phyloP scores from a whole-genome alignment of 2,888 invertebrate species.

The Drosophila kuntzei region DNA sequence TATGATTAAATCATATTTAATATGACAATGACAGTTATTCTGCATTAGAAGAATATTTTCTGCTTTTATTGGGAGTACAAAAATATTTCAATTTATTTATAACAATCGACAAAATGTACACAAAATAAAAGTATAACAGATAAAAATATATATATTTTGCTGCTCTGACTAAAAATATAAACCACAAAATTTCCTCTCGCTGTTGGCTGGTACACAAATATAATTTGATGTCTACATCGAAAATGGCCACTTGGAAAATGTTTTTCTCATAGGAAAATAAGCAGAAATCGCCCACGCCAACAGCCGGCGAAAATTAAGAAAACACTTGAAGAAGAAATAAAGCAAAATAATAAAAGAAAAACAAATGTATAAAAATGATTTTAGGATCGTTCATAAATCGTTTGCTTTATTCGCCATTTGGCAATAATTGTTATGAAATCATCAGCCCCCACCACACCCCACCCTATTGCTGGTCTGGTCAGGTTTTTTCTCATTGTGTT shows the following conservation, averaged over 20 bases:
- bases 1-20: neutral
- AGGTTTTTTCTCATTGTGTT: conserved; percentile 32
- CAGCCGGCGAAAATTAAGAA: conserved; percentile 56
- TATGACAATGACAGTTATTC: neutral
- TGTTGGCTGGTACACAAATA: conserved; percentile 17
- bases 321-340: conserved; percentile 28
- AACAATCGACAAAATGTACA: neutral
- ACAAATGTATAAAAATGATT: conserved; percentile 20
- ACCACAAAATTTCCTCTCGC: conserved; percentile 24
- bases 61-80: neutral
- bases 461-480: conserved; percentile 11
- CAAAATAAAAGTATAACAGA: neutral
- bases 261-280: conserved; percentile 44
- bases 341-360: conserved; percentile 24
- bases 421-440: conserved; percentile 79
- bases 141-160: conserved; percentile 11
- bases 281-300: conserved; percentile 51
- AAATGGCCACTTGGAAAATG: conserved; percentile 58
- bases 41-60: neutral
- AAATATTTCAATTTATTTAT: conserved; percentile 17
- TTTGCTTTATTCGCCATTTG: conserved; percentile 56
- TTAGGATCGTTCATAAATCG: conserved; percentile 54
- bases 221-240: conserved; percentile 31
- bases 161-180: conserved; percentile 41
- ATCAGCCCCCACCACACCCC: conserved; percentile 1